Evolutionary conservation across 2,888 invertebrate species (phyloP), one percentile per base, ranked within the genome.

Genomic region (Timandra comae): DNA sequence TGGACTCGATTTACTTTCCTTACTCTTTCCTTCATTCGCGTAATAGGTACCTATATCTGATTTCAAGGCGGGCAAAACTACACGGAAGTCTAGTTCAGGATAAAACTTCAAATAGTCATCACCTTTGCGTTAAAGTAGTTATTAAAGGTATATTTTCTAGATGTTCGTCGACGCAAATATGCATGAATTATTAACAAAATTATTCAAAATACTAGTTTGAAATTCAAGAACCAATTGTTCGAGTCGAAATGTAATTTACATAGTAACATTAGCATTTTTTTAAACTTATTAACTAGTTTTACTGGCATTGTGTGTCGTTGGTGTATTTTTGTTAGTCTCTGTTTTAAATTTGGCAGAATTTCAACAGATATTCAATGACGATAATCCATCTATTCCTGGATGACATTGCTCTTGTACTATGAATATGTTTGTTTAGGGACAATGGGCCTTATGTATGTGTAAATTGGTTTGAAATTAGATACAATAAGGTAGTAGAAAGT

Each of bases 351-450:
- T 80, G 80, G 78, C 79, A 78, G 41, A 40, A 40, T 52, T 61
- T 75, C 78, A 77, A 76, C 65, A 47, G 56, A 54, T 62, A 65
- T 64, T 66, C 61, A 66, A 68, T 65, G 65, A 62, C 58, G 57
- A 46, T 54, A 47, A 49, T 37, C 44, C 58, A 48, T 69, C 78
- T 82, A 84, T 80, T 81, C 68, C 59, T 57, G 74, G 57, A 63
- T 63, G 79, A 71, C 82, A 79, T 82, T 82, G 81, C 67, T 74
- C 76, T 75, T 79, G 72, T 44, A 53, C 38, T 50, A 42, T 49
- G 41, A 41, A 62, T 35, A 27, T 39, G 30, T 12, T 25, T 22
- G 30, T 30, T 20, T 43, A 47, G 49, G 52, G 49, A 50, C 50
- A 30, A 21, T 3, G 24, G 21, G 26, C 31, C 24, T 30, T 38